Base-by-base conservation (phyloP, 30 jellyfish, hydroid and myxozoan genomes). In the Sanderia malayensis region DNA sequence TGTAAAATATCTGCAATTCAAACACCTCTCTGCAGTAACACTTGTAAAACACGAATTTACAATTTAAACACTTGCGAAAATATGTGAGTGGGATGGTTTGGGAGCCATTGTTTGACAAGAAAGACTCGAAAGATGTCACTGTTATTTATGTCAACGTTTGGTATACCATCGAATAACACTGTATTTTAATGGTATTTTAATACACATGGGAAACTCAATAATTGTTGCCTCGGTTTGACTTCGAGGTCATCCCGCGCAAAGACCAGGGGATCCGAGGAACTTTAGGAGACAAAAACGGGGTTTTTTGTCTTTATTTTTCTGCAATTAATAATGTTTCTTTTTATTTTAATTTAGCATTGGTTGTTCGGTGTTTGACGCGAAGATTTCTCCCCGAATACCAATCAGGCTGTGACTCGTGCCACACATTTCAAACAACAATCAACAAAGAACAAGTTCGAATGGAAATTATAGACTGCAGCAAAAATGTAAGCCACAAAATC, bases 361-460 rank as follows among this genome's bases (percentile, higher is more conserved):
- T 87, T 66, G 96, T 87, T 27, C 94, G 96, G 28, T 87, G 96
- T 63, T 30, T 87, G 8, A 87, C 96, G 1, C 46, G 94, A 24
- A 23, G 96, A 44, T 87, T 87, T 60, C 74, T 87, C 29, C 96
- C 96, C 31, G 96, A 87, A 28, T 87, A 87, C 65, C 95, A 92
- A 0, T 63, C 80, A 10, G 83, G 87, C n/a, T 62, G 88, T 32
- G 94, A 87, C 41, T 80, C 81, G 21, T 71, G 91, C 61, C 88
- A 87, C 69, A 80, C 84, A 15, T 87, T 30, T 68, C 84, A 80
- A 29, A 69, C 92, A 21, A 58, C 71, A 46, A 69, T 80, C 8
- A 78, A 68, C 19, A 80, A 61, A 10, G 92, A 69, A 28, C 59
- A 59, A 1, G 92, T 80, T 20, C 84, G 84, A 15, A 69, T 80